Percentiles rank a stretch among this genome's conserved stretches.
Evolutionary conservation across 2,797 vertebrate species (phyloP).

Genomic region (Pseudotriccus pelzelni): DNA sequence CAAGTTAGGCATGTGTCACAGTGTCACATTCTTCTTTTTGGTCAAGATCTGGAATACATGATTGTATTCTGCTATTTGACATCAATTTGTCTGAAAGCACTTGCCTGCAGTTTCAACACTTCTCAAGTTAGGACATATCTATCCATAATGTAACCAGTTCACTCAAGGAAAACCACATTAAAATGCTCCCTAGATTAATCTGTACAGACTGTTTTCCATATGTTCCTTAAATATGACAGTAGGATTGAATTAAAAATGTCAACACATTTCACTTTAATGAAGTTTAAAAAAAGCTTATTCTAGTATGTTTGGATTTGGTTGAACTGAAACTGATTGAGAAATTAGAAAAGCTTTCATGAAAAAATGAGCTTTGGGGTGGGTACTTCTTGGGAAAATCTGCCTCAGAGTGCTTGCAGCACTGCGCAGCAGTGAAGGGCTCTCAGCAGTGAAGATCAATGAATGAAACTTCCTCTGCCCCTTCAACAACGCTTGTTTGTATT

Average conservation of each 20-base stretch:
- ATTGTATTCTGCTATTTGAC: slow-evolving; percentile 4
- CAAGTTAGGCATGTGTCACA: background rate
- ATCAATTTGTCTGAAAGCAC: slow-evolving; percentile 14
- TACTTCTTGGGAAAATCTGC: background rate
- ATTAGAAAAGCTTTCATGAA: background rate
- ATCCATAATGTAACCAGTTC: slow-evolving; percentile 9
- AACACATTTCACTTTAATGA: slow-evolving; percentile 43
- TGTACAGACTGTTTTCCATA: slow-evolving; percentile 46
- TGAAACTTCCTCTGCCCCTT: background rate
- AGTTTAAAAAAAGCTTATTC: slow-evolving; percentile 30
- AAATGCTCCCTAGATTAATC: slow-evolving; percentile 41
- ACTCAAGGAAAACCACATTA: slow-evolving; percentile 11
- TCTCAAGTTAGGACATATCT: background rate
- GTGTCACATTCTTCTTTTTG: background rate
- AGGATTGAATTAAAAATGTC: slow-evolving; percentile 44
- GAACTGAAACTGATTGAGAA: slow-evolving; percentile 33
- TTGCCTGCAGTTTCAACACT: background rate
- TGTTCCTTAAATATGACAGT: slow-evolving; percentile 45
- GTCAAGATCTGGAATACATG: background rate
- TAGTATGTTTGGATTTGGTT: slow-evolving; percentile 16
- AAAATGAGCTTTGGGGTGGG: background rate
- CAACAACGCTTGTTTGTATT: background rate
- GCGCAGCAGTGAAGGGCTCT: background rate
- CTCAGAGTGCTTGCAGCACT: background rate
- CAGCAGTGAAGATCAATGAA: background rate